These are phyloP conservation scores for Pomatorhinus ruficollis DNA, from an alignment of 2,113 vertebrate species.

Conservation along the genomic window DNA sequence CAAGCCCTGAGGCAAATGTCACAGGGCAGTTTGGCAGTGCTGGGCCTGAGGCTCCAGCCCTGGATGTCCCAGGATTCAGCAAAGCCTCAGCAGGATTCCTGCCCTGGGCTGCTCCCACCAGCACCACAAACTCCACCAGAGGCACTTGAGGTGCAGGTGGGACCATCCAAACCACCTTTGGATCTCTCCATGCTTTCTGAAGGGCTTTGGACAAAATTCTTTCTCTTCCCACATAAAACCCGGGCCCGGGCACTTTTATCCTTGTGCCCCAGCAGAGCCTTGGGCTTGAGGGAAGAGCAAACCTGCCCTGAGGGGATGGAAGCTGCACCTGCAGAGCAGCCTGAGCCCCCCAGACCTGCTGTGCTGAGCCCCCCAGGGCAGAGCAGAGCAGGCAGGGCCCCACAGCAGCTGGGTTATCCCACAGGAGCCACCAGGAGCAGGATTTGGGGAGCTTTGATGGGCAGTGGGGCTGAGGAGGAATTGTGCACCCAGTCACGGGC, in stretches of 20 bases:
- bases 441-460: background rate
- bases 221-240: background rate
- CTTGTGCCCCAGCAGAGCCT: background rate
- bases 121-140: fast-evolving
- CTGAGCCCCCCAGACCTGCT: background rate
- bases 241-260: fast-evolving
- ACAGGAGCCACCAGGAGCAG: background rate
- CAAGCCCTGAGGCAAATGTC: fast-evolving
- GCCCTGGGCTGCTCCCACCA: background rate
- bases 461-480: background rate
- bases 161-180: background rate
- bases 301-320: background rate
- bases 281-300: background rate
- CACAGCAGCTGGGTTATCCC: background rate
- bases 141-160: fast-evolving
- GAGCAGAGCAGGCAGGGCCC: background rate
- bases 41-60: background rate
- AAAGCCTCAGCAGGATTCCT: fast-evolving
- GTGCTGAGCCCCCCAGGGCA: background rate
- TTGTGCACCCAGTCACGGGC: background rate
- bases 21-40: fast-evolving
- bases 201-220: background rate
- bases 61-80: fast-evolving
- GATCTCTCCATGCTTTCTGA: background rate
- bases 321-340: background rate